Base-by-base conservation (phyloP, 2,888 invertebrate species). In the Papilio elwesi region DNA sequence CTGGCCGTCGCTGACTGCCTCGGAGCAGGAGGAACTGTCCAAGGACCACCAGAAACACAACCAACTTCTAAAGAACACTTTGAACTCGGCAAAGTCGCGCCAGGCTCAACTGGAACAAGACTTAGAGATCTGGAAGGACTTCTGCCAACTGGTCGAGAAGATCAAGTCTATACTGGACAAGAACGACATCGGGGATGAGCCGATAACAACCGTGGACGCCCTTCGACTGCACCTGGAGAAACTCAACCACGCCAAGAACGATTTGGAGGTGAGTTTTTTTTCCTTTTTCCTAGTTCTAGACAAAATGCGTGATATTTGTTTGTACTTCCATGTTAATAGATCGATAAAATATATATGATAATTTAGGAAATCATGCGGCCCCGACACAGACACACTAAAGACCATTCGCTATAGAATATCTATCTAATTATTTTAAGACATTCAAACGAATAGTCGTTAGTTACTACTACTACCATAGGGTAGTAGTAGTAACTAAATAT, bases 181-280 rank as follows among this genome's bases (percentile, higher is more conserved):
- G 83, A 96, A 96, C 43, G 95, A 95, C 80, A 96, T 98, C 78
- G 94, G 94, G n/a, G 97, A 97, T 76, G 97, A 98, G 79, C 96
- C 97, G 0, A 96, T 97, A 48, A 95, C 96, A 7, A 96, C 97
- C 26, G 94, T 98, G 76, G 97, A 97, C 70, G 97, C 96, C 6
- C 91, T 98, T n/a, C 95, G 97, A 80, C 96, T 96, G 82, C 97
- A 97, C 80, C 95, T 98, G 71, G 97, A 98, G 88, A 97, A 97
- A 87, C 94, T 98, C 77, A 95, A 96, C 65, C 96, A 97, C 82
- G 97, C 97, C 69, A 93, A 96, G 83, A 95, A 95, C 79, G 96
- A 96, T 82, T 92, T 96, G 76, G 96, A 96, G 96, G 96, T 96
- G 83, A 96, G 96, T 94, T 49, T 57, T 70, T 71, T 72, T 74